Percentiles rank a stretch among this genome's conserved stretches.
Evolutionary conservation across 2,797 vertebrate species (phyloP).

Genomic region (Manis crassicaudata): DNA sequence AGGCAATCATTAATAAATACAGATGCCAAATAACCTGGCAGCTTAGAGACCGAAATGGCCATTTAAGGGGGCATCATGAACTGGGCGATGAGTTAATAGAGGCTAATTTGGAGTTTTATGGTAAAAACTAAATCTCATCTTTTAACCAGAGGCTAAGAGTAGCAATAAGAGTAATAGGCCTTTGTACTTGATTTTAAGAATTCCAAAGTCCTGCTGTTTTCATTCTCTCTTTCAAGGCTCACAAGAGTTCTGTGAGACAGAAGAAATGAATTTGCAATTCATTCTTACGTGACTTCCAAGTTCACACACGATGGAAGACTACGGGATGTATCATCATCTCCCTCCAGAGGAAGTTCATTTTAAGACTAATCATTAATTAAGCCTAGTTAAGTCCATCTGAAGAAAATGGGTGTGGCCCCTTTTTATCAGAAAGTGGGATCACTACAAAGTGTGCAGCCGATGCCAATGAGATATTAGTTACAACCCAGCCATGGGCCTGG

Average conservation of each 20-base stretch:
- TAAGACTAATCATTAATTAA: conserved; percentile 46
- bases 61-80: not conserved
- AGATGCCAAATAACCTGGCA: not conserved
- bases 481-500: not conserved
- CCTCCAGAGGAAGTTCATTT: conserved; percentile 37
- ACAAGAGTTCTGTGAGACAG: not conserved
- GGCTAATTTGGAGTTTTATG: conserved; percentile 15
- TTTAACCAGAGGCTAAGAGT: conserved; percentile 20
- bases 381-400: conserved; percentile 13
- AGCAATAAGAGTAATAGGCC: not conserved
- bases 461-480: not conserved
- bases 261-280: conserved; percentile 16
- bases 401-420: conserved; percentile 32
- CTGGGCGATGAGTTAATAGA: not conserved
- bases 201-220: conserved; percentile 16
- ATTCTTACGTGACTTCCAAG: conserved; percentile 39
- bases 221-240: not conserved
- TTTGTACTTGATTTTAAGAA: conserved; percentile 38
- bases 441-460: not conserved
- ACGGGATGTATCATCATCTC: not conserved
- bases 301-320: not conserved
- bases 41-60: not conserved
- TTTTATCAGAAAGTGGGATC: conserved; percentile 26
- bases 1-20: conserved; percentile 10
- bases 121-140: not conserved